Conservation (phyloP, 2,888 invertebrate genomes). For the Dorcus parallelipipedus region DNA sequence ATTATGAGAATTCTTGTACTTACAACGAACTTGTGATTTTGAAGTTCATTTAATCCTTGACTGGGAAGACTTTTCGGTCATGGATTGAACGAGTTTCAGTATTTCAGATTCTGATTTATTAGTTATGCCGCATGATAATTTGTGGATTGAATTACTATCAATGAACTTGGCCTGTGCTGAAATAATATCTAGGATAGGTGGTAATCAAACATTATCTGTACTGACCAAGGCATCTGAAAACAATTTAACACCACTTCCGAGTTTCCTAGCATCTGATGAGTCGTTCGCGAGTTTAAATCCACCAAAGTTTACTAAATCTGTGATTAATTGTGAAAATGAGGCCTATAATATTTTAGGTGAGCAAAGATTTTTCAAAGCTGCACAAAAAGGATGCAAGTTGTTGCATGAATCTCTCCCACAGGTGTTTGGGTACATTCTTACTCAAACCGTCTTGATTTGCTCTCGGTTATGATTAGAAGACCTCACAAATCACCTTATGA, state of each 20-base stretch:
- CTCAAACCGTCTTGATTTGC: constrained; percentile 88
- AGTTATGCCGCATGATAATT: constrained; percentile 35
- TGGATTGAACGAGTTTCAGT: too few relatives aligned
- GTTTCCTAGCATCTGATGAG: constrained; percentile 45
- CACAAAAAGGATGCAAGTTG: constrained; percentile 81
- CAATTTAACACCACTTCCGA: constrained; percentile 31
- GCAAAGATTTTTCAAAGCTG: constrained; percentile 72
- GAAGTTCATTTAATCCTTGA: too few relatives aligned
- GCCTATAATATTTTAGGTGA: constrained; percentile 42
- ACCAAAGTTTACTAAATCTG: constrained; percentile 21
- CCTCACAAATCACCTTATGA: constrained; percentile 93
- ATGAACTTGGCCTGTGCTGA: constrained; percentile 76
- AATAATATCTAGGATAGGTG: constrained; percentile 63
- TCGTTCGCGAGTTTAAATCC: constrained; percentile 35
- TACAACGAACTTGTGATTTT: too few relatives aligned
- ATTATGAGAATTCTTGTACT: too few relatives aligned
- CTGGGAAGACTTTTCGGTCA: too few relatives aligned
- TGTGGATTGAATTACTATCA: constrained; percentile 72
- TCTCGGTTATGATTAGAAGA: constrained; percentile 89
- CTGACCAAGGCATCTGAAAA: constrained; percentile 46
- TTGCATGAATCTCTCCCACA: constrained; percentile 76
- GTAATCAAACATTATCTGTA: constrained; percentile 46
- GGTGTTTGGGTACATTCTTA: constrained; percentile 81
- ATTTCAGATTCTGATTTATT: constrained; percentile 26
- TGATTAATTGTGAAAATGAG: constrained; percentile 33